Base-by-base conservation (phyloP, 2,888 invertebrate genomes). In the Hemicrepidius hirtus region DNA sequence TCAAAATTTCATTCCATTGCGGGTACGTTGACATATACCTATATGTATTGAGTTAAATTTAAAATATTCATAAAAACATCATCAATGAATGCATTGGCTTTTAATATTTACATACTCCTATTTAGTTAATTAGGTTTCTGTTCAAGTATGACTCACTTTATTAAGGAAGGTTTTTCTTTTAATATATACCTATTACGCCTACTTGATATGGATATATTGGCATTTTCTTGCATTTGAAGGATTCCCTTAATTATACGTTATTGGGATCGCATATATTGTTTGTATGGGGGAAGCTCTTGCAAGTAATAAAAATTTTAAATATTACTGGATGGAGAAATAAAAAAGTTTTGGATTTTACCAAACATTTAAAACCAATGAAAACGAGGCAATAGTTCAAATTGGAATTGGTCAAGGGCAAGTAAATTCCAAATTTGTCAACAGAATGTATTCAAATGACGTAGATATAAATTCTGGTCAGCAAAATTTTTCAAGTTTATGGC, bases 11-110 rank as follows among this genome's bases (percentile, higher is more conserved):
- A 55, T 73, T 73, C 73, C 60, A 69, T 37, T 44, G 24, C 5
- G 69, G 66, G 73, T 73, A 73, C 73, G 55, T 73, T 73, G 73
- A 73, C 73, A 69, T 73, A 57, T 73, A 57, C 72, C 24, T 24
- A 24, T 24, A 68, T 67, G 49, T 59, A 68, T 68, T 16, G 64
- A 73, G 64, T 64, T 65, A 32, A 20, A 41, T 71, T 60, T 68
- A 57, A 71, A 72, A 72, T 72, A 68, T 73, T 68, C 72, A 72
- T 72, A 16, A 37, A 71, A 68, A 68, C 64, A 68, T 68, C 63
- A 68, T 73, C 68, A 73, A 73, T 68, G 73, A 73, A 72, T 68
- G 72, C 62, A 68, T 68, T 55, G 35, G 37, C 40, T 72, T n/a
- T 60, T 60, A 18, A 49, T 68, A 64, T 73, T 73, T 73, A 60